Evolutionary conservation across 1,140 invertebrate genomes (phyloP), one percentile per base, ranked within the genome.

Genomic region (Centruroides sculpturatus): DNA sequence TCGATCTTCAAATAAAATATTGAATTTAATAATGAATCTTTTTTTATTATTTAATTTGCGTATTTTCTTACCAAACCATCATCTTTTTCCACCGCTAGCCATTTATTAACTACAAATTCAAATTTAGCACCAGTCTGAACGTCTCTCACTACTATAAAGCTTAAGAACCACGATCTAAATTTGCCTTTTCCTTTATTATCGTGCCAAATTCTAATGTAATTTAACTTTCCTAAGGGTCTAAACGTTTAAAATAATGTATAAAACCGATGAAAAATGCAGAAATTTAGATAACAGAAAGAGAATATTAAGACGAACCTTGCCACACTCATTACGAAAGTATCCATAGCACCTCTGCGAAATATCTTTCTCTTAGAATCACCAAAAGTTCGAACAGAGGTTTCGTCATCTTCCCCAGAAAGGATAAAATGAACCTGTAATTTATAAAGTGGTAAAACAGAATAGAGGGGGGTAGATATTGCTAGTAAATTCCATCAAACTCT

Each of bases 61-160:
- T 5, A 41, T 41, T 41, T 41, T 41, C 8, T 41, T 67, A 79
- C 77, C 72, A 76, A 66, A 55, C 80, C 79, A 69, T 81, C 79
- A 34, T 73, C 76, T 68, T 81, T 77, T 67, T 81, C 79, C 3
- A 80, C 73, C 53, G 79, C 79, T 60, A 81, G 73, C 80, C 80
- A 81, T 53, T 69, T 69, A 65, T 81, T 74, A 36, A 66, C 69
- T 47, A 79, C 74, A 65, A 81, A 81, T 60, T 76, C 69, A 65
- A 71, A 79, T 59, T 77, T 77, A 59, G 75, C 68, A 13, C 75
- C 72, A 0, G 77, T 80, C 69, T 80, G 78, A n/a, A 81, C 65
- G 63, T 81, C 80, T 36, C 74, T 68, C 5, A 81, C 68, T 5
- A 78, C 67, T 35, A 81, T 69, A 61, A 74, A 74, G 52, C 75